Evolutionary conservation across 2,888 invertebrate genomes (phyloP), one percentile per base, ranked within the genome.

Genomic region (Tanaodytes sp.): DNA sequence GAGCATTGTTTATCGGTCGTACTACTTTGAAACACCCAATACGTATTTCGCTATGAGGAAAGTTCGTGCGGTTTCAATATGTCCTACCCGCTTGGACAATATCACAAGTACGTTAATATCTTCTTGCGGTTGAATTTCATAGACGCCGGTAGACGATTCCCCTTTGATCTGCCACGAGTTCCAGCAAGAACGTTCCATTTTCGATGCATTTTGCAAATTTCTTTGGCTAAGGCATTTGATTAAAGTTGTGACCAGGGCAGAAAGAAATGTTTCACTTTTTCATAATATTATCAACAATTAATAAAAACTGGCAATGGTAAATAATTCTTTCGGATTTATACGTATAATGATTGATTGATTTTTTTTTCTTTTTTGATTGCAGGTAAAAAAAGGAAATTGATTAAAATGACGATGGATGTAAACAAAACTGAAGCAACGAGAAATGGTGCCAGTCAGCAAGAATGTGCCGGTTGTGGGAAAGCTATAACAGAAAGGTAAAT

Each of bases 401-500:
- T 52, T 46, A 77, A 83, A 75, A 83, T 82, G 82, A 83, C 83
- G 77, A 84, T 84, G 84, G 84, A 84, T 76, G 82, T 82, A 72
- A 82, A 79, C 74, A 84, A 84, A 73, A 80, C 77, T 51, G 84
- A 83, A 67, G 75, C 83, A 20, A 80, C 74, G 69, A 80, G 83
- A 74, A 83, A 82, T 71, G 84, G 84, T 40, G 78, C 82, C n/a
- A 81, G 82, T 30, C 86, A 86, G 16, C 88, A 91, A 77, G 91
- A 93, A 74, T 95, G 95, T 82, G 93, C 93, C 4, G 94, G 93
- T 45, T 95, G 95, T 81, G 93, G 93, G 68, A 94, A 94, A 86
- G 88, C 91, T 74, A 96, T 96, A 85, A 92, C 91, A 1, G 95
- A 94, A 83, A 87, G 92, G 85, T 93, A 89, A 85, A n/a, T 36